Conservation (phyloP, 2,113 vertebrate species). For the Phalacrocorax brasilianus region DNA sequence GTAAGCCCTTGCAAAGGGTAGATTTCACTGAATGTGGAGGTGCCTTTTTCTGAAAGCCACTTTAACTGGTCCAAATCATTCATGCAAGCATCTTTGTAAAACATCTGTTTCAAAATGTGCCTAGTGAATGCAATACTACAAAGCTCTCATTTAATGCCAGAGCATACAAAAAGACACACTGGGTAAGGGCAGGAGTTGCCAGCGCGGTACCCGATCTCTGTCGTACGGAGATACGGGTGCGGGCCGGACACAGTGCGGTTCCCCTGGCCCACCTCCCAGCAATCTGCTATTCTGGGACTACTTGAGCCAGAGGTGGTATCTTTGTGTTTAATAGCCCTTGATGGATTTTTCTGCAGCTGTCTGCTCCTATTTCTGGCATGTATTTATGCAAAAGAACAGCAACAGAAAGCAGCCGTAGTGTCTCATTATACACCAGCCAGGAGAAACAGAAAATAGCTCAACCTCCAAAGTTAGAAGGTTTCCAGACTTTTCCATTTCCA, state of each 20-base stretch:
- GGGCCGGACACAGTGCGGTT: neutral
- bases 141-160: neutral
- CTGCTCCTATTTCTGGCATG: constrained; percentile 39
- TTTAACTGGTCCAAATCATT: neutral
- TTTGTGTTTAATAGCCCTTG: constrained; percentile 12
- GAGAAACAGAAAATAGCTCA: constrained; percentile 25
- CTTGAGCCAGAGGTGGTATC: neutral
- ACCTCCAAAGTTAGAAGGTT: neutral
- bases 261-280: neutral
- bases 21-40: neutral
- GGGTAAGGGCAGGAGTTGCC: neutral
- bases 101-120: neutral
- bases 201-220: rapidly evolving
- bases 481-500: constrained; percentile 42
- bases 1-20: neutral
- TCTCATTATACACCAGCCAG: neutral
- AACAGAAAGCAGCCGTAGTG: neutral
- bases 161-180: neutral
- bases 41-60: neutral
- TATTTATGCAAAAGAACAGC: constrained; percentile 19
- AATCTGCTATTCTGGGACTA: neutral
- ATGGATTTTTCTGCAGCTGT: constrained; percentile 43
- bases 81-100: neutral
- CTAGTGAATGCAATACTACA: neutral
- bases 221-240: rapidly evolving